Evolutionary conservation across 2,888 invertebrate species (phyloP), one percentile per base, ranked within the genome.

Genomic region (Nasonovia ribisnigri): DNA sequence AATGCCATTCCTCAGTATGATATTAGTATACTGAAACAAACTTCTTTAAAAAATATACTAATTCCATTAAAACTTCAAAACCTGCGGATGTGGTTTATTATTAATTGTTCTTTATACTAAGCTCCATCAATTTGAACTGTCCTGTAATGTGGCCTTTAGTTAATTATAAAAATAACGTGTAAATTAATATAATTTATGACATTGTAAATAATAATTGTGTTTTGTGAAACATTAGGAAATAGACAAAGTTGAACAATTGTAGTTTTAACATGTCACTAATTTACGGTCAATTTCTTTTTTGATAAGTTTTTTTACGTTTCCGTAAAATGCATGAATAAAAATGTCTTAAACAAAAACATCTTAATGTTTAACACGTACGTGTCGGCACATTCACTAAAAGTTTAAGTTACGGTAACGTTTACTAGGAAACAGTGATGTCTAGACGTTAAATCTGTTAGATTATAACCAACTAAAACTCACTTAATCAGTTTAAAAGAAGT

Each of bases 401-500:
- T 92, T 60, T 48, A 46, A 24, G 46, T 77, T 20, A 77, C 20
- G 60, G 16, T 87, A 60, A 46, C 10, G 3, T n/a, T 43, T n/a
- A 20, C 48, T 60, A 48, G 46, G 36, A 87, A 60, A 92, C 10
- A 60, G 36, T 87, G 13, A 60, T 36, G 36, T 91, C 24, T 84
- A 87, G 86, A 87, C 87, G 26, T 46, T 60, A 54, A 84, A 91
- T 84, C 51, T n/a, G 42, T 43, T 84, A 86, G 42, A 42, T 51
- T 43, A 43, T 60, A 67, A 92, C 13, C 48, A 48, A 92, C 86
- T 87, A n/a, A 84, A 87, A 87, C 92, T 60, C 60, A 46, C 16
- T 60, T 87, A 48, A 87, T 92, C 60, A 48, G 60, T 92, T 92
- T 86, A n/a, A 46, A 86, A 86, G 10, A 86, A 86, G 46, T 92